Evolutionary conservation across 2,888 invertebrate genomes (phyloP).

Genomic region (Thysanoteuthis rhombus): DNA sequence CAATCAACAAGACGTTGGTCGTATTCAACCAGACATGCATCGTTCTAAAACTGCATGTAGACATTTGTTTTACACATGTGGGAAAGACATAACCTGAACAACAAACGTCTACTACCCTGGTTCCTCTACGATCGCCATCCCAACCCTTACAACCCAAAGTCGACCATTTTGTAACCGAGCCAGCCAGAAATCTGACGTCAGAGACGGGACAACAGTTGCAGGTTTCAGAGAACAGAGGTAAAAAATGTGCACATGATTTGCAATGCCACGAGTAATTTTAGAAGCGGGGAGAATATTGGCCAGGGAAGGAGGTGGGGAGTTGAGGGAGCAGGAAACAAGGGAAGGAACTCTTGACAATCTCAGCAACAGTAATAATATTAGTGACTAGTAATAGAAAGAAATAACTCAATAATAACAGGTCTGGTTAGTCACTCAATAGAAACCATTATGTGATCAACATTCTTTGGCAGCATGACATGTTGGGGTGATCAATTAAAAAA

Average conservation of each 20-base stretch:
- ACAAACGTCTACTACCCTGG: neutral
- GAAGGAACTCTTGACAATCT: neutral
- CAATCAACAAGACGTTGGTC: too few relatives aligned
- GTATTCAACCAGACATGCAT: too few relatives aligned
- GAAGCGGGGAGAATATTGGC: neutral
- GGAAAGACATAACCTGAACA: neutral
- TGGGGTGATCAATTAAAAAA: too few relatives aligned
- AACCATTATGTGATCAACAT: too few relatives aligned
- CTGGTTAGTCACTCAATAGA: too few relatives aligned
- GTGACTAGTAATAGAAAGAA: neutral
- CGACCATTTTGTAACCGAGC: neutral
- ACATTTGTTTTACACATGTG: neutral
- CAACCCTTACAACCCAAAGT: neutral
- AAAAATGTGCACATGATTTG: slow-evolving; percentile 12
- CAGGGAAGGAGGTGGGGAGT: too few relatives aligned
- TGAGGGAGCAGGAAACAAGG: neutral
- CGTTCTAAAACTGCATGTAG: neutral
- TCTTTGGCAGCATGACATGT: too few relatives aligned
- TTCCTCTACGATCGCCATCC: neutral
- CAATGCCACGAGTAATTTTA: neutral
- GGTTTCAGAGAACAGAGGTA: neutral
- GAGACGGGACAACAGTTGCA: neutral
- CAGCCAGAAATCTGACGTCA: neutral
- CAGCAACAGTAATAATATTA: neutral
- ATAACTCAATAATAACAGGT: too few relatives aligned